Base-by-base conservation (phyloP, 35 echinoderm and acorn worm genomes). In the Holothuria glaberrima region DNA sequence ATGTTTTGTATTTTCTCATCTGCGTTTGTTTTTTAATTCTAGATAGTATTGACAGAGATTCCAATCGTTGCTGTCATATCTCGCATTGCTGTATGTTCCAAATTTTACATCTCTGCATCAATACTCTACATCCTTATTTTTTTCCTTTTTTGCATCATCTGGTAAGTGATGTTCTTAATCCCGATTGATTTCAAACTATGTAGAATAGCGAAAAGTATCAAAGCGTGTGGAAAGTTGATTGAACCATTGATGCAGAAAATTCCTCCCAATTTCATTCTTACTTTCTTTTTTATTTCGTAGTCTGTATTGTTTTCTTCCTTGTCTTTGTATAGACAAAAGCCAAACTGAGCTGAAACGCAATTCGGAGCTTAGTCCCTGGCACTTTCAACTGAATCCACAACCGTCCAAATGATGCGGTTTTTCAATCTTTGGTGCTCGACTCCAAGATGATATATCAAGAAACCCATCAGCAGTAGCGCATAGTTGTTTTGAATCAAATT, bases 311-410 rank as follows among this genome's bases (percentile, higher is more conserved):
- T 35, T 84, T 84, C 80, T 84, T 84, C 80, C 80, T 84, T 84
- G 80, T 84, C 80, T 84, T 84, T 84, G 80, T 84, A 30, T 84
- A 57, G 33, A 48, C 48, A 63, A 84, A 60, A 84, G 80, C 80
- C 80, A 84, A 84, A 84, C 80, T 84, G 80, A 84, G 80, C 80
- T 84, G 80, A 84, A 83, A 84, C 24, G 41, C 54, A 62, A 58
- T 84, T 84, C 80, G 80, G 80, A 84, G 80, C 80, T 84, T 84
- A 26, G 80, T 84, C 80, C 80, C 80, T 84, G 80, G 80, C 80
- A 84, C 80, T 84, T 84, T 84, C 80, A 84, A 84, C 80, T 52
- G 61, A 84, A 84, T 84, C 80, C 80, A 84, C 46, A 22, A 54
- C 80, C 80, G 80, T 84, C 80, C 80, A 84, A 35, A 54, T 54